Conservation (phyloP, 64 coral and sea anemone species). For the Catalaphyllia jardinei region DNA sequence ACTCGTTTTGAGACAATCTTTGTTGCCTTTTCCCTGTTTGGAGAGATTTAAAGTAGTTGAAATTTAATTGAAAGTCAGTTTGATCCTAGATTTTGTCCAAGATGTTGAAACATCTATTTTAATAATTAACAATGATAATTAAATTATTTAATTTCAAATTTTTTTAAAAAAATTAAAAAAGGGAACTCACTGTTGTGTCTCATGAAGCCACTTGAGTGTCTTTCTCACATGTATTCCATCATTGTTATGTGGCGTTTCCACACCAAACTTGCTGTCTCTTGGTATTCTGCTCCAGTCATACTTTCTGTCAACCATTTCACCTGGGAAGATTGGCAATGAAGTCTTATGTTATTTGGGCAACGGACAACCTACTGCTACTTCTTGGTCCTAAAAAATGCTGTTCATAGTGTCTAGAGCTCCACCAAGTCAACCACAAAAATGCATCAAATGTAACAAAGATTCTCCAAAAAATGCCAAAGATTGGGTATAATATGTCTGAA, state of each 20-base stretch:
- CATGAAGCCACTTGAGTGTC: slow-evolving; percentile 96
- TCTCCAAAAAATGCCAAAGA: too few species aligned
- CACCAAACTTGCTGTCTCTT: slow-evolving; percentile 85
- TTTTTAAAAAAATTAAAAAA: too few species aligned
- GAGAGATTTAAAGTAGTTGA: background rate
- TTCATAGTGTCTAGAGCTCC: too few species aligned
- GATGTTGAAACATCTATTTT: too few species aligned
- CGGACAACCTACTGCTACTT: too few species aligned
- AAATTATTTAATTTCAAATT: too few species aligned
- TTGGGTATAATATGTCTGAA: too few species aligned
- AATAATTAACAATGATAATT: too few species aligned
- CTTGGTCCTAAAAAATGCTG: too few species aligned
- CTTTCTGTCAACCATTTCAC: slow-evolving; percentile 92
- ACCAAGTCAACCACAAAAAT: too few species aligned
- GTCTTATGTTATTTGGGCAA: background rate
- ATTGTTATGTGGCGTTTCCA: slow-evolving; percentile 96
- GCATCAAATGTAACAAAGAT: too few species aligned
- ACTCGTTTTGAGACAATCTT: slow-evolving; percentile 96
- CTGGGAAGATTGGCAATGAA: background rate
- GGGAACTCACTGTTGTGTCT: slow-evolving; percentile 87
- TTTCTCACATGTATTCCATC: slow-evolving; percentile 92
- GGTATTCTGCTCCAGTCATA: slow-evolving; percentile 93
- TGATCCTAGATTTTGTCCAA: too few species aligned
- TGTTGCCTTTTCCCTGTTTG: slow-evolving; percentile 82
- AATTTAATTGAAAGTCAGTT: background rate